Base-by-base conservation (phyloP, 92 coral and sea anemone genomes). In the Actinostola sp. region DNA sequence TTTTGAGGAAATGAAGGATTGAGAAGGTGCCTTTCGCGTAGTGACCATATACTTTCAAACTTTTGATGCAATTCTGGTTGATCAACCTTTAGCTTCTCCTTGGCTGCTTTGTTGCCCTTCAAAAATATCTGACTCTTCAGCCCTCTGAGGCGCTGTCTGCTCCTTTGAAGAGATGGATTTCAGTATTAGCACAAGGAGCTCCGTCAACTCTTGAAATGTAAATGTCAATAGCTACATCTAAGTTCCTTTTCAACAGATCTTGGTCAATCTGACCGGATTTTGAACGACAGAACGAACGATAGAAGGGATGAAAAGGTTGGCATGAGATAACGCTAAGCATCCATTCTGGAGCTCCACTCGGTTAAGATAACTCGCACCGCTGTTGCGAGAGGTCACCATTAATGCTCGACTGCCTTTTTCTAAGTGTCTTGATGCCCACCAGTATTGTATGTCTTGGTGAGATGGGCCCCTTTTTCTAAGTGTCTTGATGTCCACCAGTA, bases 271-370 rank as follows among this genome's bases (percentile, higher is more conserved):
- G 0, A 8, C 59, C 59, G 59, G 59, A 17, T 35, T 48, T 8
- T 66, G 41, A 78, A 69, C 69, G 16, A 70, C 36, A 5, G 60
- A 76, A 44, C 0, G 20, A 51, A 60, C 41, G 15, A 66, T 73
- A 5, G 92, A 82, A 1, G 86, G 92, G 9, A 88, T 88, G 29
- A 83, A 87, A 21, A 87, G 68, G 35, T 87, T 87, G 13, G 81
- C 68, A 33, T 82, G 91, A 3, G 71, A 83, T 14, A 87, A 36
- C 0, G 92, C 81, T 14, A 82, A 68, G 62, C 92, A 88, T 10
- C 92, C 89, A 39, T 88, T 88, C 44, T 88, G 88, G 16, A 88
- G 57, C 49, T 83, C 83, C 2, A 88, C 88, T 35, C 80, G 49
- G 59, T 88, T 88, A 13, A 52, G 42, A 69, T 82, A 72, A 35